Evolutionary conservation across 2,797 vertebrate genomes (phyloP), one percentile per base, ranked within the genome.

Genomic region (Scleropages formosus): DNA sequence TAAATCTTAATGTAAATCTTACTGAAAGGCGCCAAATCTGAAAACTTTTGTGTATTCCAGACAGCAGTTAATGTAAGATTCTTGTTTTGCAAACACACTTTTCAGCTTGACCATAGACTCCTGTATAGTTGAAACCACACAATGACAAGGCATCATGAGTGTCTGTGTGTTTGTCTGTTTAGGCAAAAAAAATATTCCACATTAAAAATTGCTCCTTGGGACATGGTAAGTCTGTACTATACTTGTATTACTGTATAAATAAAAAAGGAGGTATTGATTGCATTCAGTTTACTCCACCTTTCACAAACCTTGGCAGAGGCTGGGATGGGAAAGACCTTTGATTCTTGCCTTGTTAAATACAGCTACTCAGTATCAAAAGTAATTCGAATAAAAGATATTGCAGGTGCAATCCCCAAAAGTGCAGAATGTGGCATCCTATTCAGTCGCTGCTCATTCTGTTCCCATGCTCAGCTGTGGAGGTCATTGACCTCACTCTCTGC

Each of bases 221-320:
- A 64, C 62, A 64, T 39, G 39, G n/a, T 31, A 64, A 64, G 64
- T 64, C 64, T 64, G 62, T 39, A 64, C n/a, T 64, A 27, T 62
- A 64, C n/a, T n/a, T n/a, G n/a, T n/a, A n/a, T n/a, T n/a, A n/a
- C n/a, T n/a, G n/a, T n/a, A n/a, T n/a, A n/a, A n/a, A n/a, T n/a
- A 51, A 7, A 18, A 56, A 56, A 56, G 66, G 66, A 12, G 13
- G 51, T 51, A n/a, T 22, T 49, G n/a, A 47, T 68, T 68, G 24
- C 67, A n/a, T 18, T 68, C 20, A 12, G 46, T 26, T 39, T 2
- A 22, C 47, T 22, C 24, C 51, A 20, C 46, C 46, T 67, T 44
- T 44, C 39, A 47, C n/a, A 6, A 44, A 47, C n/a, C 44, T 66
- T 47, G 66, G 24, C 20, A 8, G 46, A 51, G n/a, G 66, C 66